phyloP scores from a whole-genome alignment of 1,140 invertebrate species.

The Aphidius ervi region DNA sequence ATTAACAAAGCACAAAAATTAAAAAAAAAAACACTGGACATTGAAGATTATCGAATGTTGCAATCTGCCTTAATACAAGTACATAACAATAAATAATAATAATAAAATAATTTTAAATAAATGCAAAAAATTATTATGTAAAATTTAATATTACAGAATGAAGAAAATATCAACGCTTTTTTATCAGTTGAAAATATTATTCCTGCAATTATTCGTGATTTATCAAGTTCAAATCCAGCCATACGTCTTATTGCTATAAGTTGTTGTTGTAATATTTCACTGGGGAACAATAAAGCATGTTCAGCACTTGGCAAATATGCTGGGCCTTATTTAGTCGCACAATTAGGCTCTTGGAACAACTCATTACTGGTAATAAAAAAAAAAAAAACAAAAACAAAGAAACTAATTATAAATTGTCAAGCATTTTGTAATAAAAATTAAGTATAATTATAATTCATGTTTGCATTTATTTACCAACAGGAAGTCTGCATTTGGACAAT shows the following conservation, averaged over 20 bases:
- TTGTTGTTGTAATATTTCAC: slow-evolving; percentile 50
- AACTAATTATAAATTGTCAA: too few species aligned
- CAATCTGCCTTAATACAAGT: slow-evolving; percentile 47
- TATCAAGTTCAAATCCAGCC: slow-evolving; percentile 39
- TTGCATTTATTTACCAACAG: slow-evolving; percentile 21
- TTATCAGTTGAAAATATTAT: slow-evolving; percentile 39
- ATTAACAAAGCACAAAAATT: slow-evolving; percentile 28
- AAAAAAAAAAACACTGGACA: slow-evolving; percentile 34
- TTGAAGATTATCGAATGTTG: slow-evolving; percentile 36
- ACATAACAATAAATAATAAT: background rate
- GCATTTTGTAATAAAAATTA: too few species aligned
- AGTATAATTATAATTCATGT: too few species aligned
- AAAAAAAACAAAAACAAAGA: too few species aligned
- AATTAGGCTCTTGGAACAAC: slow-evolving; percentile 42
- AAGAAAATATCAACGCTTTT: slow-evolving; percentile 44
- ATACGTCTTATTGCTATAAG: slow-evolving; percentile 41
- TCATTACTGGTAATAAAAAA: slow-evolving; percentile 36
- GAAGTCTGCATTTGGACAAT: slow-evolving; percentile 47
- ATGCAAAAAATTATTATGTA: background rate
- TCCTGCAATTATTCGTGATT: slow-evolving; percentile 38
- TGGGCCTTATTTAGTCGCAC: slow-evolving; percentile 40
- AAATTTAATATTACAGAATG: slow-evolving; percentile 29
- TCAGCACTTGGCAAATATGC: slow-evolving; percentile 37
- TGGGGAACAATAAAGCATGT: slow-evolving; percentile 46
- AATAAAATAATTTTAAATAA: too few species aligned